phyloP scores from a whole-genome alignment of 2,113 vertebrate species.

The Melozone crissalis region DNA sequence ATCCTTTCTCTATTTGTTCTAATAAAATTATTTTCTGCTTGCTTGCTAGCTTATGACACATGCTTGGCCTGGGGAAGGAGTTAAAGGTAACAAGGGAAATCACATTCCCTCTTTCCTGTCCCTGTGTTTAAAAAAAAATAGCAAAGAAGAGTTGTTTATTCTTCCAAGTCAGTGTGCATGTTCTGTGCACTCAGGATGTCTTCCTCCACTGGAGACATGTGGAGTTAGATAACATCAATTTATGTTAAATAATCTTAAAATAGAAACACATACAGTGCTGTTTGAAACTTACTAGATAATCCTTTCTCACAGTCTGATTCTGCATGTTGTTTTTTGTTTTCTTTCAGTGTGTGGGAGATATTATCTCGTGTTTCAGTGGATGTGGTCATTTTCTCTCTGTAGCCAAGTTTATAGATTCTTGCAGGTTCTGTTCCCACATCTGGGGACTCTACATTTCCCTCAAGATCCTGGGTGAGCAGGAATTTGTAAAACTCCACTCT shows the following conservation, averaged over 20 bases:
- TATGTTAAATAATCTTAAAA: conserved; percentile 41
- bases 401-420: neutral
- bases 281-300: neutral
- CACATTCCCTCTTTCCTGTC: neutral
- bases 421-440: neutral
- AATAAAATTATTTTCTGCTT: neutral
- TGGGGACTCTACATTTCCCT: neutral
- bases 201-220: neutral
- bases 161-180: neutral
- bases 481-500: neutral
- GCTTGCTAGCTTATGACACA: neutral
- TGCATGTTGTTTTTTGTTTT: neutral
- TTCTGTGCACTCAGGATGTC: neutral
- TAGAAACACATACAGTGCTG: neutral
- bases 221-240: conserved; percentile 2
- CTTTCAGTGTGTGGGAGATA: neutral
- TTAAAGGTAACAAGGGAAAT: neutral
- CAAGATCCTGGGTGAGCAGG: neutral
- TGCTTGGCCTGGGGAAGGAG: neutral
- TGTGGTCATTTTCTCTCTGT: neutral
- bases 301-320: neutral
- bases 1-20: neutral
- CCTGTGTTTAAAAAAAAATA: neutral
- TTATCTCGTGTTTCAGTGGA: neutral
- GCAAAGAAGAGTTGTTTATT: neutral